Base-by-base conservation (phyloP, 1,140 invertebrate genomes). In the Doryteuthis pealeii region DNA sequence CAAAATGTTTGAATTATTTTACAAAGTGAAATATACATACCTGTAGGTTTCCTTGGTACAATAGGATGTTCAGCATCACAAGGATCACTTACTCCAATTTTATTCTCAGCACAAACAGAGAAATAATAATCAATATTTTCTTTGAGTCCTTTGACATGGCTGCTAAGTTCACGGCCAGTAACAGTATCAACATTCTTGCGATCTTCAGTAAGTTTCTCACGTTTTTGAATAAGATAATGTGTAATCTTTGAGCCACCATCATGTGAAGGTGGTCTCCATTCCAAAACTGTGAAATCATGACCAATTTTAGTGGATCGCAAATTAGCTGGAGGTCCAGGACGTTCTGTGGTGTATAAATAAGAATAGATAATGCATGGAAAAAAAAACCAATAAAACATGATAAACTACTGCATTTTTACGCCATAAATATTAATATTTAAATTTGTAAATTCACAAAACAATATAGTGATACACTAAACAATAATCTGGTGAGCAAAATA, bases 241-340 rank as follows among this genome's bases (percentile, higher is more conserved):
- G 80, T 87, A 73, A 99, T 94, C 76, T 96, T 81, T n/a, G 81
- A 78, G 15, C 86, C 88, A 69, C 88, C 88, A 86, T 98, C 95
- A 77, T 91, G 93, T 35, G 92, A 91, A 18, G 97, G 97, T 82
- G 92, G 90, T 66, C 92, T 91, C 97, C 97, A 99, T 87, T 93
- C 92, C 26, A 99, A 89, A 1, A 93, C 92, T 0, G 95, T 96
- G 78, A 93, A 95, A 81, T 93, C 93, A 80, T 96, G 80, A 0
- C 95, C 97, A 66, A 98, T 93, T 75, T 96, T 92, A 82, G 98
- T 95, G 0, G 96, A 91, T 82, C 95, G 94, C 15, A 97, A 96
- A 81, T 94, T 92, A 82, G 97, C 95, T 12, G 97, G 96, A 78
- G 95, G 91, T 84, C 95, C 95, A n/a, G 96, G 96, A 95, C 2